These are phyloP conservation scores for Sternotherus odoratus DNA, from an alignment of 2,797 vertebrate genomes.

Conservation along the genomic window DNA sequence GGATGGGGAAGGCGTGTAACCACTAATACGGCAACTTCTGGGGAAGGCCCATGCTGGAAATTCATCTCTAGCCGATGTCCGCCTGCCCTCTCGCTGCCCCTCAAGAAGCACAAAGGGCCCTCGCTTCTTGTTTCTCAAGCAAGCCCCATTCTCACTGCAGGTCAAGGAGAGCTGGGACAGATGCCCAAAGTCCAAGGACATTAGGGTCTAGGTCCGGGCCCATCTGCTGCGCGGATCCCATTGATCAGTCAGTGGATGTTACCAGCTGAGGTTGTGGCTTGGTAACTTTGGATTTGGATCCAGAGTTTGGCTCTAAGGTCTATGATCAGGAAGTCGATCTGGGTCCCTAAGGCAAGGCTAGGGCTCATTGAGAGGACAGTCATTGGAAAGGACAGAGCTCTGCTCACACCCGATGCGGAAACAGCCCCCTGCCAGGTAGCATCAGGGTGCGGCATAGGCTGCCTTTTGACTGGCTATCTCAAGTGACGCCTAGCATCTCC, in stretches of 20 bases:
- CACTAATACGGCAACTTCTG: neutral
- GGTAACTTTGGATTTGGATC: neutral
- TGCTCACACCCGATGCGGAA: neutral
- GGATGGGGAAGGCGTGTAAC: neutral
- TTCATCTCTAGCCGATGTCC: neutral
- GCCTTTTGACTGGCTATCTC: neutral
- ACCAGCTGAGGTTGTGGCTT: neutral
- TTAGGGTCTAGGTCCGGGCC: neutral
- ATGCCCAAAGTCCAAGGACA: neutral
- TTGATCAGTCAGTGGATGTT: too few relatives aligned
- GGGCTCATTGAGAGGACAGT: neutral
- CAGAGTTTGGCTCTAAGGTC: neutral
- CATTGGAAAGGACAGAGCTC: neutral
- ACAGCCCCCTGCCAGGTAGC: neutral
- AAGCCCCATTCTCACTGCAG: neutral
- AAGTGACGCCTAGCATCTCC: neutral
- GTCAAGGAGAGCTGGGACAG: neutral
- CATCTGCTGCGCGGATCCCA: neutral
- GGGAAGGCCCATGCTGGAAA: neutral
- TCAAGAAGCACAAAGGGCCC: neutral
- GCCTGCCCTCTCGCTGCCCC: neutral
- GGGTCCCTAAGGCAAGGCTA: neutral
- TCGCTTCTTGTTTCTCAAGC: neutral
- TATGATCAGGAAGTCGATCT: rapidly evolving
- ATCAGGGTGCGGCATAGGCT: neutral